These are phyloP conservation scores for Drosophila arizonae DNA, from an alignment of 1,140 invertebrate species.

Conservation along the genomic window DNA sequence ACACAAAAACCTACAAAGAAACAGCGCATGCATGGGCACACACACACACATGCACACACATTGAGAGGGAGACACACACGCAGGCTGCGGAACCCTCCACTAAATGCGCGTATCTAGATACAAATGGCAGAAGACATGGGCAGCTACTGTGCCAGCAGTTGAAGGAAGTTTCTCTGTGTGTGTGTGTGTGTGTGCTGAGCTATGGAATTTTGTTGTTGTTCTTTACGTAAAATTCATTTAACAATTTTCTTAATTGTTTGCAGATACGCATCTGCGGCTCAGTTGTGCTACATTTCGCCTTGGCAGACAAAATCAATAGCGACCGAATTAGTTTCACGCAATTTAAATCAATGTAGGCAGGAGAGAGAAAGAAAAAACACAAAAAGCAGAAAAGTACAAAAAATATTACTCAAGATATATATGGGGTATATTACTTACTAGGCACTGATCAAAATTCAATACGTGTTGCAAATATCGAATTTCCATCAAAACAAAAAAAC, in stretches of 20 bases:
- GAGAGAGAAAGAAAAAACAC: too few relatives aligned
- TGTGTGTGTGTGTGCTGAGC: slow-evolving; percentile 43
- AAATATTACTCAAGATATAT: slow-evolving; percentile 15
- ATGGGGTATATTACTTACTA: slow-evolving; percentile 63
- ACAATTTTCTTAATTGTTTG: slow-evolving; percentile 81
- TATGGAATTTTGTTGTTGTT: slow-evolving; percentile 43
- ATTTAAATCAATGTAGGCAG: slow-evolving; percentile 64
- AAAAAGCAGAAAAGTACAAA: not conserved
- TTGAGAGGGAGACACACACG: not conserved
- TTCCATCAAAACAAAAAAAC: slow-evolving; percentile 73
- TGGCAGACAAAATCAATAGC: slow-evolving; percentile 55
- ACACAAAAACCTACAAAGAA: slow-evolving; percentile 63
- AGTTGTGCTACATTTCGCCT: slow-evolving; percentile 25
- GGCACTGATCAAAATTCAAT: slow-evolving; percentile 77
- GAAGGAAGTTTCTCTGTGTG: slow-evolving; percentile 44
- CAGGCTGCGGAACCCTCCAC: slow-evolving; percentile 23
- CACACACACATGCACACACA: slow-evolving; percentile 29
- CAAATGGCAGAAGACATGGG: slow-evolving; percentile 43
- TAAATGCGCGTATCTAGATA: slow-evolving; percentile 72
- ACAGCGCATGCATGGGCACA: slow-evolving; percentile 43
- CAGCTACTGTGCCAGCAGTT: slow-evolving; percentile 30
- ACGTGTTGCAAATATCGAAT: slow-evolving; percentile 81
- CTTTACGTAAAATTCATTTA: slow-evolving; percentile 75
- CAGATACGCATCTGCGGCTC: slow-evolving; percentile 70
- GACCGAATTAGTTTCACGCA: slow-evolving; percentile 38